phyloP scores from a whole-genome alignment of 2,113 vertebrate species.

The Steatornis caripensis region DNA sequence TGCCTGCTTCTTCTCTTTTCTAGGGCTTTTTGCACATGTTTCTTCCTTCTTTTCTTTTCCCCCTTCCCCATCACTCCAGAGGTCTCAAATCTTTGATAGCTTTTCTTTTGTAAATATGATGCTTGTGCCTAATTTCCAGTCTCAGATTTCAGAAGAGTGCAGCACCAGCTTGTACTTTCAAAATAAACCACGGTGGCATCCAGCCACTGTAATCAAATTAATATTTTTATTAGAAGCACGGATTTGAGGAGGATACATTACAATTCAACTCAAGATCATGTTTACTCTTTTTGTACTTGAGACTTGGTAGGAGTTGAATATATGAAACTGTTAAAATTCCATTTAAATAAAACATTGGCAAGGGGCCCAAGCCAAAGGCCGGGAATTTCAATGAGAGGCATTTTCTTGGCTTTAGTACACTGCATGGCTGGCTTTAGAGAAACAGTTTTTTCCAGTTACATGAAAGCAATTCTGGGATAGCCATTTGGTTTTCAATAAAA shows the following conservation, averaged over 20 bases:
- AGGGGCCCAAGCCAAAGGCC: background rate
- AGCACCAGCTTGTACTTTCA: background rate
- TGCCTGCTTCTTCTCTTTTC: background rate
- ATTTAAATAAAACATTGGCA: constrained; percentile 27
- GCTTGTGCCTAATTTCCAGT: background rate
- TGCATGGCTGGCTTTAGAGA: constrained; percentile 21
- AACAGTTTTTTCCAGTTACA: background rate
- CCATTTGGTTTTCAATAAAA: constrained; percentile 14
- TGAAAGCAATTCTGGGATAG: background rate
- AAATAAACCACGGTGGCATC: background rate
- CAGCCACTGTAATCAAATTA: background rate
- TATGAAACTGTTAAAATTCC: background rate
- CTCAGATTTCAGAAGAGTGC: background rate
- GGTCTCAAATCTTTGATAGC: background rate
- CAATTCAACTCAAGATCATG: background rate
- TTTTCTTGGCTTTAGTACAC: background rate
- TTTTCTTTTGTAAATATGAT: background rate
- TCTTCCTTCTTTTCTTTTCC: background rate
- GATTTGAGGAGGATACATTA: background rate
- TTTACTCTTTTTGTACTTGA: background rate
- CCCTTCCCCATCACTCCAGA: background rate
- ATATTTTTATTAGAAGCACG: background rate
- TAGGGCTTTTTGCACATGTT: background rate
- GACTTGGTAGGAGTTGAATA: background rate
- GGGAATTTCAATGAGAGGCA: background rate